Evolutionary conservation across 2,888 invertebrate genomes (phyloP), one percentile per base, ranked within the genome.

Genomic region (Callosobruchus maculatus): DNA sequence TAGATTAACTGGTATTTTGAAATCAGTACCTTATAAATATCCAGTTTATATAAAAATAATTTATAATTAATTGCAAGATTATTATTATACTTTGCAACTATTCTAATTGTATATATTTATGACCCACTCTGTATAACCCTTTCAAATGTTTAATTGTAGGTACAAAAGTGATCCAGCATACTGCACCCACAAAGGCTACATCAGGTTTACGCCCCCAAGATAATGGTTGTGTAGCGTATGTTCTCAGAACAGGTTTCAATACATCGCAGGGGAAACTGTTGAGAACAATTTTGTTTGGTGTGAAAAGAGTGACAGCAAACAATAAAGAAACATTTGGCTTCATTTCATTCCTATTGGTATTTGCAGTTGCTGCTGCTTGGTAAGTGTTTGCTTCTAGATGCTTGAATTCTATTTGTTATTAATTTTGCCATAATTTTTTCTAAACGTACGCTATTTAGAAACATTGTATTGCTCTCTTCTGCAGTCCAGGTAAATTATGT

Each of bases 271-370:
- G 99, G 74, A 97, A 96, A 88, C 90, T 99, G 73, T 88, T 99
- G 72, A 91, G 98, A 78, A 99, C 99, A 0, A 99, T 99, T 85
- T 88, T 99, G 76, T 99, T 97, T 88, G 98, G 99, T 13, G 99
- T 99, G 0, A 99, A 99, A 88, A 91, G 98, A 79, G 98, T 99
- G 0, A 99, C 99, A 0, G 99, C 99, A 30, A 99, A 99, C 87
- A 99, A 98, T 88, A 88, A 97, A 76, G 99, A 99, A 89, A 99
- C 99, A 9, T 99, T 99, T 88, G 95, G 96, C 98, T 99, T 85
- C 72, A 82, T 82, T 70, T 67, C 80, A 74, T 82, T 82, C 69
- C 73, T 82, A 20, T 72, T 82, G 67, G 75, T 82, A 98, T 99
- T 82, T 87, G 99, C 99, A 13, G 91, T 99, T 83, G 95, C 97